Evolutionary conservation across 2,797 vertebrate species (phyloP).

Genomic region (Falco biarmicus): DNA sequence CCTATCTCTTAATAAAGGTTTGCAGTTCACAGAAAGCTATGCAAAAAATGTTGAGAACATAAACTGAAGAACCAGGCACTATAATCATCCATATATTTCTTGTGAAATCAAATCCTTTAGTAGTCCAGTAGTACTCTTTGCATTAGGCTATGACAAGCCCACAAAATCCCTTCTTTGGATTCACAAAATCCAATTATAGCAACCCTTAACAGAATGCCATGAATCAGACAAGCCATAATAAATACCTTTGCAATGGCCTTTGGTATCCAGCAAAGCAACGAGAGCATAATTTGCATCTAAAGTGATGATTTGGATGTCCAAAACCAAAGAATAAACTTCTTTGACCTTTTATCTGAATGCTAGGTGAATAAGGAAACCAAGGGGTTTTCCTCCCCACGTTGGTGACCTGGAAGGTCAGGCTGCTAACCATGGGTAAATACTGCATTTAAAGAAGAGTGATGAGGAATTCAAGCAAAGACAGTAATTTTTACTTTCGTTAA

Average conservation of each 20-base stretch:
- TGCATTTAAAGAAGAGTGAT: neutral
- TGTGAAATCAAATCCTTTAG: neutral
- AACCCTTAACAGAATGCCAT: neutral
- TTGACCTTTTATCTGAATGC: neutral
- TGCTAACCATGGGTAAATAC: neutral
- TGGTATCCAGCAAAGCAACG: neutral
- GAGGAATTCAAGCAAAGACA: neutral
- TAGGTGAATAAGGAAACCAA: neutral
- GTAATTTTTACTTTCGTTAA: neutral
- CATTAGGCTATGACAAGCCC: neutral
- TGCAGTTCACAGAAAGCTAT: neutral
- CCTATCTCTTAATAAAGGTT: neutral
- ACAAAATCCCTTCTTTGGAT: neutral
- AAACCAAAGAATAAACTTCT: neutral
- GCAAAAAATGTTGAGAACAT: neutral
- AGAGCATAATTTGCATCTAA: neutral
- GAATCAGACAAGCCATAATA: neutral
- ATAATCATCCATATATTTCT: neutral
- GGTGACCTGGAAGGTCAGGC: neutral
- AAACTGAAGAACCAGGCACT: neutral
- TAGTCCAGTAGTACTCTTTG: neutral
- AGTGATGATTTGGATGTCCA: neutral
- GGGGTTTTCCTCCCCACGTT: neutral
- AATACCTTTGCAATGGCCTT: neutral
- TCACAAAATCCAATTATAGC: neutral